These are phyloP conservation scores for Circaetus gallicus DNA, from an alignment of 2,113 vertebrate species.

Conservation along the genomic window DNA sequence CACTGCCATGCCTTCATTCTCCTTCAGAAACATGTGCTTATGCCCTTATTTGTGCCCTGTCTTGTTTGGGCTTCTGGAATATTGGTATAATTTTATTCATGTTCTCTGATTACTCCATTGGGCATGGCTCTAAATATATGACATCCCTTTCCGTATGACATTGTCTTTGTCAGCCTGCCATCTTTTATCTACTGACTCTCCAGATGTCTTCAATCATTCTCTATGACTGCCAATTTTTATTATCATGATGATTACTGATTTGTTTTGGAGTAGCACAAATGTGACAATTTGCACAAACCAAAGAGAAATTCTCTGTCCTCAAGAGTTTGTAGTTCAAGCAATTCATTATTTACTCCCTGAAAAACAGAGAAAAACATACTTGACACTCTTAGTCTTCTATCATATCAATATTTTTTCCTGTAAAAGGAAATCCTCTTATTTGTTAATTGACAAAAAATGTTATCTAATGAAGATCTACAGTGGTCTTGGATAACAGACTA, in stretches of 20 bases:
- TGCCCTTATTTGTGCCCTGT: neutral
- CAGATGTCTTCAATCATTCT: neutral
- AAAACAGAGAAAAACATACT: neutral
- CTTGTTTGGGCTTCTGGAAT: neutral
- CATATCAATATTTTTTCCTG: neutral
- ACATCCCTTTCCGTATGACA: neutral
- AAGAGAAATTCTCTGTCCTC: neutral
- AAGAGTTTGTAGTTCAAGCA: neutral
- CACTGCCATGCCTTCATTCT: neutral
- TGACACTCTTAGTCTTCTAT: neutral
- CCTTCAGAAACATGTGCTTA: neutral
- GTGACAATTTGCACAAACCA: neutral
- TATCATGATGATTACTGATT: neutral
- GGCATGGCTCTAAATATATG: neutral
- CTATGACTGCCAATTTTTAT: neutral
- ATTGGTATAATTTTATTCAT: neutral
- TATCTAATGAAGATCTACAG: neutral
- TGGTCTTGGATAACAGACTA: neutral
- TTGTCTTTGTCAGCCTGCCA: neutral
- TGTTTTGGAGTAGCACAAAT: neutral
- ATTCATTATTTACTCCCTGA: neutral
- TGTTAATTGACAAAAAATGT: neutral
- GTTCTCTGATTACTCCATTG: neutral
- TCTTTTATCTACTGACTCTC: neutral
- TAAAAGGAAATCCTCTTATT: neutral